phyloP scores from a whole-genome alignment of 1,140 invertebrate species.

The Melanaphis sacchari region DNA sequence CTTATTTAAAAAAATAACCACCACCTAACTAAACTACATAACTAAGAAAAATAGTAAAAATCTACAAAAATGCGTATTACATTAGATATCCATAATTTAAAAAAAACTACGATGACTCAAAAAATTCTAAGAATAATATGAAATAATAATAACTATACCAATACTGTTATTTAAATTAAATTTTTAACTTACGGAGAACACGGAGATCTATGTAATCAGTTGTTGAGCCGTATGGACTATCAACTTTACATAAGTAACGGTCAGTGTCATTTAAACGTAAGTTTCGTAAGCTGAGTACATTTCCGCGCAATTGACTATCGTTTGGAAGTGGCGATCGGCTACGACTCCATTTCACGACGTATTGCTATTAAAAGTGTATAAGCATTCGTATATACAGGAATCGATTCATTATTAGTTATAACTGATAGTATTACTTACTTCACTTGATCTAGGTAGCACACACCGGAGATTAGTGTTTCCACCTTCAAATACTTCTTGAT shows the following conservation, averaged over 20 bases:
- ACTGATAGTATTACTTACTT: slow-evolving; percentile 57
- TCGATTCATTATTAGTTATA: neutral
- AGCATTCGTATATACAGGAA: rapidly evolving
- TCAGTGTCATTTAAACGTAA: slow-evolving; percentile 72
- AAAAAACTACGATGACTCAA: neutral
- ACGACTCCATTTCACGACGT: slow-evolving; percentile 49
- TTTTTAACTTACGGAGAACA: slow-evolving; percentile 73
- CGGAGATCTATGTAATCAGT: slow-evolving; percentile 73
- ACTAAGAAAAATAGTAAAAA: neutral
- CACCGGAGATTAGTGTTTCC: slow-evolving; percentile 70
- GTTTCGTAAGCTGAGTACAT: slow-evolving; percentile 63
- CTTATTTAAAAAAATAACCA: neutral
- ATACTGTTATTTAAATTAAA: neutral
- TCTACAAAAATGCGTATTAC: neutral
- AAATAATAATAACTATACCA: neutral
- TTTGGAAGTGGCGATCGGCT: slow-evolving; percentile 5
- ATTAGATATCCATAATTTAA: neutral
- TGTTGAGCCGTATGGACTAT: slow-evolving; percentile 65
- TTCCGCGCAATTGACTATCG: slow-evolving; percentile 2
- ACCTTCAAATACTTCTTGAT: slow-evolving; percentile 67
- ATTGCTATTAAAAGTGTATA: slow-evolving; percentile 3
- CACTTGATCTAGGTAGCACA: slow-evolving; percentile 61
- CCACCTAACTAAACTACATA: neutral
- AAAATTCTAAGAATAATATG: neutral
- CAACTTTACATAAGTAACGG: slow-evolving; percentile 74